A percentile compares a stretch with the other conserved stretches of the same genome.
These are phyloP conservation scores for Gila robusta DNA, from an alignment of 2,797 vertebrate species.

Conservation along the genomic window DNA sequence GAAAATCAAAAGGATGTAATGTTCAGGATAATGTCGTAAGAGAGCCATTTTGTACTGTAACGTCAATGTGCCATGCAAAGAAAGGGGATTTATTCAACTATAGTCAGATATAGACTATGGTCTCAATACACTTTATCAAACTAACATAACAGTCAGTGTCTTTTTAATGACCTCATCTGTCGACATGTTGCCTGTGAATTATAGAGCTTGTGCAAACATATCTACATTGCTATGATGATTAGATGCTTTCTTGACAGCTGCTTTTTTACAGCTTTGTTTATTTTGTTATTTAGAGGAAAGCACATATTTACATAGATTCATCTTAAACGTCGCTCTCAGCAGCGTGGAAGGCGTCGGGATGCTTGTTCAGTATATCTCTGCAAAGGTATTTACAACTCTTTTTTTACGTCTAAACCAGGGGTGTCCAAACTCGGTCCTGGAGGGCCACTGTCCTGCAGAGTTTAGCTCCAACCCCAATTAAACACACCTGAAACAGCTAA, in stretches of 20 bases:
- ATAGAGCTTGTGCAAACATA: background rate
- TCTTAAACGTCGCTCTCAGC: background rate
- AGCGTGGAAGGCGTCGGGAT: background rate
- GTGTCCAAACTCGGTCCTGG: too few relatives aligned
- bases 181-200: background rate
- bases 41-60: background rate
- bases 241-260: background rate
- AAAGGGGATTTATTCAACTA: background rate
- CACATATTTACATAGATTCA: background rate
- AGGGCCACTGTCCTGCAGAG: too few relatives aligned
- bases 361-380: background rate
- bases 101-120: too few relatives aligned
- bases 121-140: background rate
- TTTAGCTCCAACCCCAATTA: too few relatives aligned
- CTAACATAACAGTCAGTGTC: background rate
- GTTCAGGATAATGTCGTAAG: background rate
- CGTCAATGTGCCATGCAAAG: background rate
- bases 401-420: background rate
- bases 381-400: background rate
- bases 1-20: background rate
- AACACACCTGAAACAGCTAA: too few relatives aligned
- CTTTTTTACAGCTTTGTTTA: background rate
- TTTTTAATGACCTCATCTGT: background rate
- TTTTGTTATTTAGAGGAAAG: background rate
- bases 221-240: background rate